phyloP scores from a whole-genome alignment of 1,140 invertebrate genomes.

The Caerostris darwini region DNA sequence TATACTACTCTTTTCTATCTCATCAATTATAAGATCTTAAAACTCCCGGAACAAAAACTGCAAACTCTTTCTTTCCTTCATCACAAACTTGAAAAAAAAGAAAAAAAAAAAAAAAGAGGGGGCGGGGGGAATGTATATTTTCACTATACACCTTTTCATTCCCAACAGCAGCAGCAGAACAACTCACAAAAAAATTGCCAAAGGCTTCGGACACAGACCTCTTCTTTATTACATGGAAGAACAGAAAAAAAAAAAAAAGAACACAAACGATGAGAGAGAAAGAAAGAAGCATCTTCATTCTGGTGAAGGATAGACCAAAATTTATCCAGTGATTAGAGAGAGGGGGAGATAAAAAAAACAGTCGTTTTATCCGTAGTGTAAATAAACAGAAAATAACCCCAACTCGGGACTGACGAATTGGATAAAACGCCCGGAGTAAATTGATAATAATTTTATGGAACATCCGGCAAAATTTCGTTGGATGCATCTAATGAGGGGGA shows the following conservation, averaged over 20 bases:
- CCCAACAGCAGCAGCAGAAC: too few species aligned
- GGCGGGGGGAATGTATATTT: not conserved
- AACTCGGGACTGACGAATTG: not conserved
- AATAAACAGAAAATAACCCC: constrained; percentile 18
- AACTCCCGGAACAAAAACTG: not conserved
- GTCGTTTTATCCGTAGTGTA: not conserved
- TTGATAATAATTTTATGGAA: constrained; percentile 20
- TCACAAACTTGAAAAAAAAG: too few species aligned
- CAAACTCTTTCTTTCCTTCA: not conserved
- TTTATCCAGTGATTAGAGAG: constrained; percentile 24
- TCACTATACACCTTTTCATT: not conserved
- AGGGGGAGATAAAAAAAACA: not conserved
- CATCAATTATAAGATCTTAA: too few species aligned
- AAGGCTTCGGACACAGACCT: not conserved
- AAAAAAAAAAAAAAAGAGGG: too few species aligned
- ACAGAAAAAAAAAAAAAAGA: not conserved
- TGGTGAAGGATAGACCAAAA: constrained; percentile 32
- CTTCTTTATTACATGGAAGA: not conserved
- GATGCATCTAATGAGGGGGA: not conserved
- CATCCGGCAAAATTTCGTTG: constrained; percentile 7
- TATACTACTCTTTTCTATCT: too few species aligned
- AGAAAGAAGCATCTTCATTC: constrained; percentile 10
- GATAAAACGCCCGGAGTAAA: not conserved
- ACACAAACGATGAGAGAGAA: not conserved
- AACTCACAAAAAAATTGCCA: not conserved